Conservation (phyloP, 2,888 invertebrate species). For the Pristionchus maxplancki region DNA sequence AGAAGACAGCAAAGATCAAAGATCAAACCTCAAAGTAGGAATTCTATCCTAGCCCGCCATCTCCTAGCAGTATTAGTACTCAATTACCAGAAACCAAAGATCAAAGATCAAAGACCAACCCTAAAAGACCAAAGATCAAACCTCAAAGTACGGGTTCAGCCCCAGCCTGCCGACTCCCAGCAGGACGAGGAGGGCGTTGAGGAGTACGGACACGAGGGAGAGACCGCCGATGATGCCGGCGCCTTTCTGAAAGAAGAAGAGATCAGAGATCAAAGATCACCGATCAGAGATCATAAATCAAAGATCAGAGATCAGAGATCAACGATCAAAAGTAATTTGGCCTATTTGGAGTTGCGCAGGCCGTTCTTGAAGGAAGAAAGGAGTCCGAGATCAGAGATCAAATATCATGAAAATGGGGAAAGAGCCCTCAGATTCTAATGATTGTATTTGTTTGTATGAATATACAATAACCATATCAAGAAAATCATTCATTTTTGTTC, state of each 20-base stretch:
- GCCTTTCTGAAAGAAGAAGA: slow-evolving; percentile 36
- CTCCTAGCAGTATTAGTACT: too few relatives aligned
- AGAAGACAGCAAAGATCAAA: too few relatives aligned
- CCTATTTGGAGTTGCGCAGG: too few relatives aligned
- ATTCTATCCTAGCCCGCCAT: too few relatives aligned
- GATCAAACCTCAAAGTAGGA: too few relatives aligned
- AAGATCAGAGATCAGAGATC: not conserved
- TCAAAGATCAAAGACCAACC: not conserved
- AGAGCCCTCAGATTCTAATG: too few relatives aligned
- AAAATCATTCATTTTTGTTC: too few relatives aligned
- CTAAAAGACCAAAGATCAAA: not conserved
- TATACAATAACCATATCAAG: too few relatives aligned
- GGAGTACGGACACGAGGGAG: slow-evolving; percentile 45
- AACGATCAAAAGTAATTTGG: not conserved
- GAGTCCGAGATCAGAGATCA: not conserved
- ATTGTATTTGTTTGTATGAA: too few relatives aligned
- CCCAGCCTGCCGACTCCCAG: slow-evolving; percentile 48
- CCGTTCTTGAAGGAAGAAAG: not conserved
- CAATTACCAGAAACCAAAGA: too few relatives aligned
- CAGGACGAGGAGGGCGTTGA: slow-evolving; percentile 48
- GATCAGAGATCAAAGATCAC: not conserved
- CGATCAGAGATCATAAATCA: not conserved
- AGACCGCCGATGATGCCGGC: slow-evolving; percentile 48
- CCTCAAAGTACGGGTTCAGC: slow-evolving; percentile 49
- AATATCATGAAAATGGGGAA: too few relatives aligned